These are phyloP conservation scores for Apeltes quadracus DNA, from an alignment of 2,113 vertebrate species.

Conservation along the genomic window DNA sequence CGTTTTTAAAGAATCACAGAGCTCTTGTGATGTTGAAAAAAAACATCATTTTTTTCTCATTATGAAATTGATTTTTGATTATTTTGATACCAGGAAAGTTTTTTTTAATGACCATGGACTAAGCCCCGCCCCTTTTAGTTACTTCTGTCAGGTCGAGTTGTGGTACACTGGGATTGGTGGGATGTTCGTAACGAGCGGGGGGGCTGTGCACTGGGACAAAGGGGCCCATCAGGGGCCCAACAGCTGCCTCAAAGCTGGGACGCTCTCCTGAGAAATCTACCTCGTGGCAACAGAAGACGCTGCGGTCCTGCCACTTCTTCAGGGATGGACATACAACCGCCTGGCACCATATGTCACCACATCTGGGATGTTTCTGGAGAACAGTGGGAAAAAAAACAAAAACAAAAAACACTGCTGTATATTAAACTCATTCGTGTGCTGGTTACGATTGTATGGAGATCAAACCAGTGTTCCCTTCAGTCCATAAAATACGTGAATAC, in stretches of 20 bases:
- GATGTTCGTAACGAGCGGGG: constrained; percentile 1
- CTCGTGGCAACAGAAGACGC: constrained; percentile 40
- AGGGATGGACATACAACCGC: constrained; percentile 25
- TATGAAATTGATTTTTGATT: background rate
- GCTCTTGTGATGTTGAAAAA: background rate
- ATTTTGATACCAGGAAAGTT: background rate
- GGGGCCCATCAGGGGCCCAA: background rate
- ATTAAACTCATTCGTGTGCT: background rate
- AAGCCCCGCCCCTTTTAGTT: background rate
- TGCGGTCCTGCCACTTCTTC: constrained; percentile 18
- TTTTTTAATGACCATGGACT: background rate
- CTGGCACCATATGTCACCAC: constrained; percentile 37
- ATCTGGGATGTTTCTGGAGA: constrained; percentile 31
- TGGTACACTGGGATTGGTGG: background rate
- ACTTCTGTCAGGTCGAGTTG: background rate
- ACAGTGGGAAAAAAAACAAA: background rate
- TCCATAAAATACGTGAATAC: constrained; percentile 53
- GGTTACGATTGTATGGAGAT: background rate
- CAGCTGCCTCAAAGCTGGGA: constrained; percentile 65
- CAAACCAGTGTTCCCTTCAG: constrained; percentile 1
- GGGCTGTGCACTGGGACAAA: constrained; percentile 39
- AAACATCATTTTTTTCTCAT: background rate
- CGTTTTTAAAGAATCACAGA: background rate
- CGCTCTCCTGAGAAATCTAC: constrained; percentile 44
- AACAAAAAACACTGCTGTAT: background rate